These are phyloP conservation scores for Crioceris asparagi DNA, from an alignment of 2,888 invertebrate genomes.

Conservation along the genomic window DNA sequence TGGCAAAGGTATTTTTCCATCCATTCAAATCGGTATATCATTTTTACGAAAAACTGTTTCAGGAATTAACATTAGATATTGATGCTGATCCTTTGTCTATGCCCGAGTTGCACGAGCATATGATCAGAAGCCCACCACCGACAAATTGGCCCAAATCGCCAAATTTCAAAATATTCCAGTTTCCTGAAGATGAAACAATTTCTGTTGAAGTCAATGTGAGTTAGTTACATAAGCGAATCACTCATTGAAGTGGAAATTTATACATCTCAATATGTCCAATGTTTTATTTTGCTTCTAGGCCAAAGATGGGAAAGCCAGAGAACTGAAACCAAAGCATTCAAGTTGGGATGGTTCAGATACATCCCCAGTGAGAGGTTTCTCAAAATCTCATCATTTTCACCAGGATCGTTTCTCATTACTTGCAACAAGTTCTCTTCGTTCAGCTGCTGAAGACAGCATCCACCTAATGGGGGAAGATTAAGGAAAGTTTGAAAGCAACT, in stretches of 20 bases:
- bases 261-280: constrained; percentile 5
- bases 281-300: no score
- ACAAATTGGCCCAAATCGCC: constrained; percentile 60
- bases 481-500: no score
- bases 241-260: no score
- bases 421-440: constrained; percentile 42
- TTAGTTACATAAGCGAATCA: not conserved
- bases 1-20: constrained; percentile 54
- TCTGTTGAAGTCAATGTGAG: constrained; percentile 36
- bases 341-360: constrained; percentile 33
- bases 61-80: constrained; percentile 42
- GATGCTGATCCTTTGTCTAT: constrained; percentile 64
- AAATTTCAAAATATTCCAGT: constrained; percentile 45
- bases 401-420: constrained; percentile 43
- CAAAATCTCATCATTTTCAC: constrained; percentile 33
- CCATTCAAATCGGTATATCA: not conserved
- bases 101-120: constrained; percentile 71
- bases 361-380: constrained; percentile 27
- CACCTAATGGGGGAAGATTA: constrained; percentile 40
- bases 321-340: constrained; percentile 32
- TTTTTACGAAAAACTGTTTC: constrained; percentile 2
- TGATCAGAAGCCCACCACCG: constrained; percentile 73
- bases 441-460: constrained; percentile 45
- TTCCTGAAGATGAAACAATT: constrained; percentile 40
- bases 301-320: constrained; percentile 27